Base-by-base conservation (phyloP, 30 jellyfish, hydroid and myxozoan species). In the Nemopilema nomurai region DNA sequence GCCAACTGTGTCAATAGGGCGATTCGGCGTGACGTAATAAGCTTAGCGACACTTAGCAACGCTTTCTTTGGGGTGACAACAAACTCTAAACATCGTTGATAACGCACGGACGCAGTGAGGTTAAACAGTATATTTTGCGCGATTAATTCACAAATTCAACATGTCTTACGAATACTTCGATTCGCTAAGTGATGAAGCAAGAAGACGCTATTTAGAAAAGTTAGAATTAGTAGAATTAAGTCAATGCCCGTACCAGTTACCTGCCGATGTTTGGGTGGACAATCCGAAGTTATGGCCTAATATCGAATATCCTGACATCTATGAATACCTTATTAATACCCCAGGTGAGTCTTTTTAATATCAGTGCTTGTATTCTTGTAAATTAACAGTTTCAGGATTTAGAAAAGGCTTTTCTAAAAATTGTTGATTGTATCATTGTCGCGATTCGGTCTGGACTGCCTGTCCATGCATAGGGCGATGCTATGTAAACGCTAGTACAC, bases 291-390 rank as follows among this genome's bases (percentile, higher is more conserved):
- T 23, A 28, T 81, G 90, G 90, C 90, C 90, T 57, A 69, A 67
- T 33, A 8, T 81, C 62, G 90, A 81, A 70, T 81, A 81, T 81
- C 90, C 90, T 29, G 90, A 81, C 69, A 49, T 81, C 18, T 81
- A 81, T 49, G 86, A 81, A 25, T 81, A 81, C 63, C 57, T 68
- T 20, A 68, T 81, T 8, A 49, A 81, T 9, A 66, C 90, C 32
- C 90, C 85, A 65, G 90, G 86, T 68, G 74, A 21, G 74, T 64
- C 74, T 21, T 64, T 21, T 64, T 21, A 64, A 20, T 64, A 64
- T 20, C 28, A 20, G 74, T 20, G 31, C 30, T 64, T 64, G 74
- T 20, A 64, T 20, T 25, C 28, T 64, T 21, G 28, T 25, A 20
- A 20, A 64, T 64, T 21, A 64, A 64, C 30, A 64, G 28, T 64